phyloP scores from a whole-genome alignment of 2,797 vertebrate genomes.

The Halcyon smyrnensis region DNA sequence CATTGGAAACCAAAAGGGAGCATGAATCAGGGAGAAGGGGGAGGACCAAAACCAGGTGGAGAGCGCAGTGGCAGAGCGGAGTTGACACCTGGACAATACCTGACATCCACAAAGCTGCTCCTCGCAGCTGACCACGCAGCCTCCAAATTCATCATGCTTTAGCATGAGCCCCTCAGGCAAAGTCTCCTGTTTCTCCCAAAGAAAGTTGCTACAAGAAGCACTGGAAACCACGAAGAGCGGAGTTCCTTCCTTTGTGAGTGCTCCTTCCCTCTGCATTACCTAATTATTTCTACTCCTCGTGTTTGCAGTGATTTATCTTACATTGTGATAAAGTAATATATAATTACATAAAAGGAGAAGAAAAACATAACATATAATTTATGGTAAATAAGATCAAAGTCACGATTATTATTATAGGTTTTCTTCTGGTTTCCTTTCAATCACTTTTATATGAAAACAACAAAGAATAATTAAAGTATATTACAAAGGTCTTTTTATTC shows the following conservation, averaged over 20 bases:
- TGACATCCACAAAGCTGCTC: not conserved
- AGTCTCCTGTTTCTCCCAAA: not conserved
- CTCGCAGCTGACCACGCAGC: accelerated
- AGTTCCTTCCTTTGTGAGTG: not conserved
- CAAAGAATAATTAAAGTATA: slow-evolving; percentile 52
- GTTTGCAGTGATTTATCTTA: slow-evolving; percentile 18
- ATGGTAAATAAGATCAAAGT: slow-evolving; percentile 61
- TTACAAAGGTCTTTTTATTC: slow-evolving; percentile 56
- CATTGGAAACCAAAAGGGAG: accelerated
- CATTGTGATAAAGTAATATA: slow-evolving; percentile 14
- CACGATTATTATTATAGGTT: slow-evolving; percentile 39
- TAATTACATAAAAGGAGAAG: slow-evolving; percentile 37
- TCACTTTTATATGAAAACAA: slow-evolving; percentile 45
- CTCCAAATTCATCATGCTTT: not conserved
- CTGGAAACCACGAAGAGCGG: accelerated
- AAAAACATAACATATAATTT: slow-evolving; percentile 29
- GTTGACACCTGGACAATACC: not conserved
- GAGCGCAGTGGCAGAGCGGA: accelerated
- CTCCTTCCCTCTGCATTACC: not conserved
- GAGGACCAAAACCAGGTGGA: not conserved
- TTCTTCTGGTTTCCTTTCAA: slow-evolving; percentile 51
- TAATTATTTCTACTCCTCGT: not conserved
- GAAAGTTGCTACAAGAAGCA: not conserved
- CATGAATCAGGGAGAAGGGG: accelerated
- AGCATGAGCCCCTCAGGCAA: not conserved